Percentiles rank a stretch among this genome's conserved stretches.
phyloP scores from a whole-genome alignment of 2,797 vertebrate genomes.

The Myotis pilosus region DNA sequence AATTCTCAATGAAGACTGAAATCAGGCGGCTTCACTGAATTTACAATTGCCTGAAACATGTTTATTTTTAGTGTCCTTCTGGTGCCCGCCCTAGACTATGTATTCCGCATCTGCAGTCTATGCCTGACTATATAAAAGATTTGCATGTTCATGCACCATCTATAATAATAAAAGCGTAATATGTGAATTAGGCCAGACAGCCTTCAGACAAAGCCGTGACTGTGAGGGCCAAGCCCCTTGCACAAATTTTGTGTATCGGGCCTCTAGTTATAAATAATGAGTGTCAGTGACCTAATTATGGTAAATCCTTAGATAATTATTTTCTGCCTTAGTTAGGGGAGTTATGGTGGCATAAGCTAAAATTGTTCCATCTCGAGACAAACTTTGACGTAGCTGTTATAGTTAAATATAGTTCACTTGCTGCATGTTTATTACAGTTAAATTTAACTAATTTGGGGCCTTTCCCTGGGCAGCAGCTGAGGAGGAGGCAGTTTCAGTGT shows the following conservation, averaged over 20 bases:
- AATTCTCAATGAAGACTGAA: not conserved
- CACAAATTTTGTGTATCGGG: too few species aligned
- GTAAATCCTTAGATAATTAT: constrained; percentile 67
- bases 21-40: not conserved
- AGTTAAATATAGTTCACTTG: constrained; percentile 73
- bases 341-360: constrained; percentile 58
- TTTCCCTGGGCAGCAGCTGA: constrained; percentile 61
- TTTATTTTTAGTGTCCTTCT: constrained; percentile 29
- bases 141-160: too few species aligned
- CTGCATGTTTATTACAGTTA: constrained; percentile 68
- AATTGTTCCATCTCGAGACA: constrained; percentile 68
- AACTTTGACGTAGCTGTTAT: constrained; percentile 63
- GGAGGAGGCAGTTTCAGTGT: constrained; percentile 44
- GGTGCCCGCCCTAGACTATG: not conserved
- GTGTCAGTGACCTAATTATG: constrained; percentile 63
- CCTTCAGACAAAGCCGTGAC: too few species aligned
- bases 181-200: too few species aligned
- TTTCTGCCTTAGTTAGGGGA: constrained; percentile 66
- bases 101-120: not conserved
- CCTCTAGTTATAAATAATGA: constrained; percentile 42
- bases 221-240: too few species aligned
- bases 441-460: constrained; percentile 65
- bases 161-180: too few species aligned
- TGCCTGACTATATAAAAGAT: too few species aligned
- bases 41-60: not conserved